Base-by-base conservation (phyloP, 2,888 invertebrate species). In the Cataglyphis rosenhaueri region DNA sequence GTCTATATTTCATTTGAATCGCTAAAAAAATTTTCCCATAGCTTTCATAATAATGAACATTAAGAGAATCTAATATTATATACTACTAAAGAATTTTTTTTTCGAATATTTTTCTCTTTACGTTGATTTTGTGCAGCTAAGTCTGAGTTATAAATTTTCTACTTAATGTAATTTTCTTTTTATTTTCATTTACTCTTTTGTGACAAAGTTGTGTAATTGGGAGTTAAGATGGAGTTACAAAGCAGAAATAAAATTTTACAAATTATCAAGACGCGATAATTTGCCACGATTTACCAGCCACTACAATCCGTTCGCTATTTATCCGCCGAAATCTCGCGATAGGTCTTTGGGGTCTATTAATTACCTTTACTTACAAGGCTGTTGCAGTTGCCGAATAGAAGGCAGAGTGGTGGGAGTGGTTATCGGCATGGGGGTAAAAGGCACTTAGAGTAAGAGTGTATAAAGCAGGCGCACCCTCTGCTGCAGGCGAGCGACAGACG, bases 371-470 rank as follows among this genome's bases (percentile, higher is more conserved):
- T 92, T 86, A 85, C 79, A 86, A 85, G 87, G 84, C 65, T 9
- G 81, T 62, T 84, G 81, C 82, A 85, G 84, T 76, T 29, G 44
- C 70, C 75, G 35, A 29, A 65, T 68, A 29, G 57, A 65, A 79
- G 81, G 64, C 84, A 70, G 64, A 55, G 65, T 1, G 87, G 87
- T 78, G 82, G 86, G 85, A 82, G 21, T 21, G 71, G 70, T 62
- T 64, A 44, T 44, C 66, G 84, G 65, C 83, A 86, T 76, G 89
- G 90, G 89, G 90, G 92, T 92, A 93, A 93, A 93, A 93, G 92
- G 92, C 93, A 93, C 93, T 94, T 93, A 90, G 90, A 91, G 89
- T 89, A 91, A 92, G 92, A 92, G 91, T 92, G 92, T 93, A 92
- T 92, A 92, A 92, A 92, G 90, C 92, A 88, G 91, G 90, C 93